Percentiles rank a stretch among this genome's conserved stretches.
These are phyloP conservation scores for Nautilus pompilius DNA, from an alignment of 1,140 invertebrate genomes.

Conservation along the genomic window DNA sequence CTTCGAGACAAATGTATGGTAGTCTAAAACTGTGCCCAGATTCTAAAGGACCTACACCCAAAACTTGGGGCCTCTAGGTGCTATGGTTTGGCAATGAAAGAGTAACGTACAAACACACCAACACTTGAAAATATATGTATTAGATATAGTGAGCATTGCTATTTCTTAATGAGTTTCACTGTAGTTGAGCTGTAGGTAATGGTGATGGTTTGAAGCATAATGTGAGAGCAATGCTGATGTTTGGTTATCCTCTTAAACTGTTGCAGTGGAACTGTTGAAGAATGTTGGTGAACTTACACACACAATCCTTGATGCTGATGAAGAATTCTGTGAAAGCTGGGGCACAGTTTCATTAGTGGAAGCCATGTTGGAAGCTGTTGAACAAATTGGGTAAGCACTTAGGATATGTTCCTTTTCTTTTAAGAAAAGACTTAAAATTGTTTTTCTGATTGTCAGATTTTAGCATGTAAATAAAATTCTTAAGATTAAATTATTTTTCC, in stretches of 20 bases:
- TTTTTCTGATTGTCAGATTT: too few species aligned
- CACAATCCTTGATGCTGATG: slow-evolving; percentile 35
- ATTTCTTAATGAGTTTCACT: neutral
- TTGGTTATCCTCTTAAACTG: neutral
- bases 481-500: too few species aligned
- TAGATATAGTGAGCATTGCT: neutral
- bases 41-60: too few species aligned
- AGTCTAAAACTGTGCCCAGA: too few species aligned
- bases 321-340: slow-evolving; percentile 35
- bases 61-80: too few species aligned
- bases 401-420: neutral
- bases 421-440: too few species aligned
- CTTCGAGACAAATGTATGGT: too few species aligned
- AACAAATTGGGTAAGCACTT: slow-evolving; percentile 35
- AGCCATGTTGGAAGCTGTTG: slow-evolving; percentile 34
- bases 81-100: neutral
- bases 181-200: neutral
- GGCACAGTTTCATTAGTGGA: slow-evolving; percentile 23
- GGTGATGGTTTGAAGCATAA: neutral
- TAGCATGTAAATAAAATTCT: too few species aligned
- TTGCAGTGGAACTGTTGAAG: slow-evolving; percentile 43
- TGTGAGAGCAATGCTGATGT: neutral
- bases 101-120: neutral
- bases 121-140: neutral
- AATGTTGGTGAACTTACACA: slow-evolving; percentile 40